Evolutionary conservation across 1,140 invertebrate genomes (phyloP), one percentile per base, ranked within the genome.

Genomic region (Zaprionus ghesquierei): DNA sequence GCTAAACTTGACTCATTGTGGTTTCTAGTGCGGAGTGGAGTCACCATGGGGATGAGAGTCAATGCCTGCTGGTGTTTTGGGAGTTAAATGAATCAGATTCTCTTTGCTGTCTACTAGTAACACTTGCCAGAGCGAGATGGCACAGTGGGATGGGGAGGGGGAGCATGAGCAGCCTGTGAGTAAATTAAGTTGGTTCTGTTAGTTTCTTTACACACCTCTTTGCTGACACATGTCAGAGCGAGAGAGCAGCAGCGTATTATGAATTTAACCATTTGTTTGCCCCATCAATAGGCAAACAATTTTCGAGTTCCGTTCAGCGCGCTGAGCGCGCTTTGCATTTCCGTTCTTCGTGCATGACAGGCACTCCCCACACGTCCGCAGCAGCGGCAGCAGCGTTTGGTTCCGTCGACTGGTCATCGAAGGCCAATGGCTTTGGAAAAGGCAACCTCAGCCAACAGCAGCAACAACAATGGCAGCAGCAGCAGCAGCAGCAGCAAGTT

Each of bases 371-470:
- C 73, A 60, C 51, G 41, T 69, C 49, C 69, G 33, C 53, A 49
- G 27, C 55, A 18, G 35, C 6, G 38, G 31, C 50, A 44, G 25
- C 55, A 18, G 41, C 15, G 22, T 35, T 61, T 31, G 53, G 69
- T 44, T 72, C 63, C 55, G 54, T 29, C 15, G 10, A 50, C 23
- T 50, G 81, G 81, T 80, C 81, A 85, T 5, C 63, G 81, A 80
- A 85, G 81, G 81, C 81, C 81, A 86, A 71, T 85, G 81, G 81
- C 81, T 80, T 85, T 76, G 20, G 49, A 46, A 58, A 58, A 61
- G 13, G 22, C 41, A 54, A 53, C 13, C 27, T 15, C 35, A 41
- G n/a, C n/a, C n/a, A n/a, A 13, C 23, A 54, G 10, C 25, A 33
- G 20, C 25, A 38, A 38, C n/a, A 59, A 60, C 49, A 61, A 51